Conservation (phyloP, 2,113 vertebrate species). For the Equus quagga region DNA sequence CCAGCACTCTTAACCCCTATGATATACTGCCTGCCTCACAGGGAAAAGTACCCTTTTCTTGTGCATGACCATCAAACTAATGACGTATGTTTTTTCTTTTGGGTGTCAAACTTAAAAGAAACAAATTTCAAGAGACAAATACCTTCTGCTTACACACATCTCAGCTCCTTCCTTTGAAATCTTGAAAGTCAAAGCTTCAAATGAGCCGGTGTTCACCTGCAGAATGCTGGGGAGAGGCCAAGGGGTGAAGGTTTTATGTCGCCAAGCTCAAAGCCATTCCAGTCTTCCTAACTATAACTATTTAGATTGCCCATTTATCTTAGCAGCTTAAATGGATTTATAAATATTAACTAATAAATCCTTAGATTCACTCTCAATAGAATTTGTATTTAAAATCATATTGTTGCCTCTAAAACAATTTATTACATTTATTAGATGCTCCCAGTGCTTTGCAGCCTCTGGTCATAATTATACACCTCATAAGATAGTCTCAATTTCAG, state of each 20-base stretch:
- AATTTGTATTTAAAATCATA: conserved; percentile 30
- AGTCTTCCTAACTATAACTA: neutral
- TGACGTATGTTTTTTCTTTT: neutral
- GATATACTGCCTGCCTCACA: neutral
- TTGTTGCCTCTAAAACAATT: neutral
- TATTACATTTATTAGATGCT: neutral
- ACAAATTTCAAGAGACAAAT: neutral
- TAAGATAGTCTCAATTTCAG: conserved; percentile 6
- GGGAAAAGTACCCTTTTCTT: neutral
- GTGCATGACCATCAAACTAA: neutral
- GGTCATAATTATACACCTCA: neutral
- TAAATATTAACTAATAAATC: conserved; percentile 60
- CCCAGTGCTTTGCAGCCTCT: neutral
- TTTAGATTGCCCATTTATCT: conserved; percentile 18
- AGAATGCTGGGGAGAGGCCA: neutral
- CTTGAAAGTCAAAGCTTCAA: neutral
- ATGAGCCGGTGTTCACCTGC: neutral
- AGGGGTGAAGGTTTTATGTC: neutral
- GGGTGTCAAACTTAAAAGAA: neutral
- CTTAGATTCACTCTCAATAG: neutral
- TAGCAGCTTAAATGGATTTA: conserved; percentile 40
- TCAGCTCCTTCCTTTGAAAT: neutral
- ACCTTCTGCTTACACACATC: neutral
- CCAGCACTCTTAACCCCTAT: neutral
- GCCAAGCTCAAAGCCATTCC: neutral